Evolutionary conservation across 2,113 vertebrate species (phyloP).

Genomic region (Rattus rattus): DNA sequence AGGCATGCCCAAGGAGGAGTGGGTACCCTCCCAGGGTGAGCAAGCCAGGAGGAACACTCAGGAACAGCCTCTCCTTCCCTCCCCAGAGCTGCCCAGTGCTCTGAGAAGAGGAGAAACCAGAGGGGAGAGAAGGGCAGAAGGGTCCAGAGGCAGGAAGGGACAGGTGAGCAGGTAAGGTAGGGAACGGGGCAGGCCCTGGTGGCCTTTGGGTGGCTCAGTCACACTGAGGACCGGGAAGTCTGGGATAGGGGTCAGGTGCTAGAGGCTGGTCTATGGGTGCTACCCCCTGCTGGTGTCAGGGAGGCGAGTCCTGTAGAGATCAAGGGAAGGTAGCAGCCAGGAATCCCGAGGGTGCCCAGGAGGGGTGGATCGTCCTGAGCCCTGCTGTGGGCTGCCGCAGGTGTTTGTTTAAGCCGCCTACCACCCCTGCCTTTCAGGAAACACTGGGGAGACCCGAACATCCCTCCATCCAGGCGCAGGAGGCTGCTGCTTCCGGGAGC

Average conservation of each 20-base stretch:
- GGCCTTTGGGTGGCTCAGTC: neutral
- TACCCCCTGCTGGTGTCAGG: neutral
- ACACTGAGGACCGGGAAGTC: neutral
- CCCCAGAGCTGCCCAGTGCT: neutral
- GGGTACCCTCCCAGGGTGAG: rapidly evolving
- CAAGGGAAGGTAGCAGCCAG: neutral
- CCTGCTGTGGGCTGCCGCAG: rapidly evolving
- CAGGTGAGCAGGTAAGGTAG: no score
- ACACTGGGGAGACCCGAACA: neutral
- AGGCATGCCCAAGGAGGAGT: rapidly evolving
- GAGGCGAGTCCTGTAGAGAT: neutral
- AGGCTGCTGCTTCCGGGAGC: constrained; percentile 43
- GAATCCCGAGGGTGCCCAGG: rapidly evolving
- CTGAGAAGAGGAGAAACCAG: neutral
- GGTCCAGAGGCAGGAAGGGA: neutral
- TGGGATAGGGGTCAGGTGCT: rapidly evolving
- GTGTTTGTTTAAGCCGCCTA: neutral
- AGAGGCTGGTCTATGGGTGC: neutral
- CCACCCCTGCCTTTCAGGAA: neutral
- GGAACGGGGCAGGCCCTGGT: neutral
- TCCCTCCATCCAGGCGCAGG: neutral
- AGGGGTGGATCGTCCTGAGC: neutral
- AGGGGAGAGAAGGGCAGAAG: no score
- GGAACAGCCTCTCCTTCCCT: no score
- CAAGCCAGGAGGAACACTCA: rapidly evolving